A percentile compares a stretch with the other conserved stretches of the same genome.
Conservation (phyloP, 1,140 invertebrate genomes). For the Chymomyza costata region DNA sequence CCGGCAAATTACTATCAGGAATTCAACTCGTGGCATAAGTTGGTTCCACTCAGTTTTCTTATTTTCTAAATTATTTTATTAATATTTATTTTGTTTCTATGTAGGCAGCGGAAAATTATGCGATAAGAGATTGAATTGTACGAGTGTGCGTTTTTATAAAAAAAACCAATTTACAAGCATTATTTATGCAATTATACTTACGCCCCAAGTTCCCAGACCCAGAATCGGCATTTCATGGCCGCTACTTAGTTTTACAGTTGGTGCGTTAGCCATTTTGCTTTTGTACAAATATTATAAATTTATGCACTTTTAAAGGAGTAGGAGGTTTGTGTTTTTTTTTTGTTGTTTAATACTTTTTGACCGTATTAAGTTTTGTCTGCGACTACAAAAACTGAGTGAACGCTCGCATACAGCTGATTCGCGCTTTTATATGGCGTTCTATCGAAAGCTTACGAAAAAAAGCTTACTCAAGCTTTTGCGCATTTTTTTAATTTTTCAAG, state of each 20-base stretch:
- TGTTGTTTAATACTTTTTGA: too few relatives aligned
- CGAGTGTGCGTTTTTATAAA: background rate
- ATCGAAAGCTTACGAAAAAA: constrained; percentile 7
- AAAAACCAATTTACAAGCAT: constrained; percentile 6
- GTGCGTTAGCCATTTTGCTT: constrained; percentile 68
- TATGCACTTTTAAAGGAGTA: constrained; percentile 18
- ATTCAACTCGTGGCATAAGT: too few relatives aligned
- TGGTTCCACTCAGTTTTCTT: too few relatives aligned
- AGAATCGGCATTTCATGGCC: constrained; percentile 81
- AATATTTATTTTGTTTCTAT: too few relatives aligned
- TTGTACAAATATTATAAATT: background rate
- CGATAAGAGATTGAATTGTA: constrained; percentile 16
- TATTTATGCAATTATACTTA: constrained; percentile 73
- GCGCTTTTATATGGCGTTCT: constrained; percentile 49
- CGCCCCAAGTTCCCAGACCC: constrained; percentile 88
- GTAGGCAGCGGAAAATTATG: constrained; percentile 44
- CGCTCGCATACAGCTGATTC: constrained; percentile 32
- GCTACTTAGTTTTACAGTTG: constrained; percentile 79
- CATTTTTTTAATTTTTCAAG: too few relatives aligned
- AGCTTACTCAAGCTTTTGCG: too few relatives aligned
- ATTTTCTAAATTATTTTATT: too few relatives aligned
- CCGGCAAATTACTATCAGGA: too few relatives aligned
- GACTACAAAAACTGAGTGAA: constrained; percentile 23
- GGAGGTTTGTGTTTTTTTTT: too few relatives aligned
- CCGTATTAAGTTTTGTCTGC: too few relatives aligned